phyloP scores from a whole-genome alignment of 1,140 invertebrate genomes.

The Rhopalosiphum maidis region DNA sequence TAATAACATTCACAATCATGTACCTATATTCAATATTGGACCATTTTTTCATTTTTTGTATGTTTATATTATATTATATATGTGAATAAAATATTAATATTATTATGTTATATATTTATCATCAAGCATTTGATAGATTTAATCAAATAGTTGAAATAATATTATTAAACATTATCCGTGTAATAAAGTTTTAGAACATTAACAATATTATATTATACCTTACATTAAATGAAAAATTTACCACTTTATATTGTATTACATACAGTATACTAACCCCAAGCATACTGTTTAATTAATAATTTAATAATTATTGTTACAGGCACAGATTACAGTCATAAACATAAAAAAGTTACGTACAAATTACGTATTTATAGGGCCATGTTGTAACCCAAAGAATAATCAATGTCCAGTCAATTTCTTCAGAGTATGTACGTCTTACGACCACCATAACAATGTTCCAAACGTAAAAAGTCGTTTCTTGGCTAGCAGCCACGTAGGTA shows the following conservation, averaged over 20 bases:
- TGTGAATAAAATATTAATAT: too few species aligned
- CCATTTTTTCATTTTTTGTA: too few species aligned
- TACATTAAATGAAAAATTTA: background rate
- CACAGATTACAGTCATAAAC: background rate
- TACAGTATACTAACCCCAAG: background rate
- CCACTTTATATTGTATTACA: background rate
- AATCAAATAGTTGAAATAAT: background rate
- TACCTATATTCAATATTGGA: too few species aligned
- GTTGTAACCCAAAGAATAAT: background rate
- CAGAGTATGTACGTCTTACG: background rate
- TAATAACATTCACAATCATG: background rate
- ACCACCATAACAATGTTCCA: slow-evolving; percentile 2
- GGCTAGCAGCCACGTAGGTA: slow-evolving; percentile 6
- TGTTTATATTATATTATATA: too few species aligned
- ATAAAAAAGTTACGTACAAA: background rate
- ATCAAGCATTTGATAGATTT: background rate
- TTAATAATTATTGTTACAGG: background rate
- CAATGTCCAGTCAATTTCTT: slow-evolving; percentile 38
- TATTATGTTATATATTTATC: background rate
- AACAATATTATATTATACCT: background rate
- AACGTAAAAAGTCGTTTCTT: slow-evolving; percentile 32
- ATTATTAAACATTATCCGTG: background rate
- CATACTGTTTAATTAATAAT: background rate
- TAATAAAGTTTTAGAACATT: background rate
- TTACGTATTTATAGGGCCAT: background rate